Evolutionary conservation across 2,888 invertebrate genomes (phyloP).

Genomic region (Griposia aprilina): DNA sequence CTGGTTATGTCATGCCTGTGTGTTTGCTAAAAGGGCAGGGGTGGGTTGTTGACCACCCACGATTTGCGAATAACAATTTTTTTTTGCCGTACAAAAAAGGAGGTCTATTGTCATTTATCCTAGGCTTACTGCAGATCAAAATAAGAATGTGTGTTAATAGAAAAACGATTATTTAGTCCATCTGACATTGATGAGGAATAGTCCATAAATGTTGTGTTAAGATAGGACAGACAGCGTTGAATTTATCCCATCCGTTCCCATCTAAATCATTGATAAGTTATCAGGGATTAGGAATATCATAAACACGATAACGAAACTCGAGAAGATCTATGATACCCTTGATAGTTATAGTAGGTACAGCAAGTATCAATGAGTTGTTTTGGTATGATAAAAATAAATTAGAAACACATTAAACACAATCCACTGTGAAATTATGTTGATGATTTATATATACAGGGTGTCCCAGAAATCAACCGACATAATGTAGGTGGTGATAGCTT

Average conservation of each 20-base stretch:
- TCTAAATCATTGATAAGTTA: constrained; percentile 60
- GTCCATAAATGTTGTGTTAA: constrained; percentile 36
- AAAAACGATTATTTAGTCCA: constrained; percentile 4
- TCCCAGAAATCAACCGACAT: too few species aligned
- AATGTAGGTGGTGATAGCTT: too few species aligned
- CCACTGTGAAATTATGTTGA: not conserved
- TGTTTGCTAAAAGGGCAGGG: not conserved
- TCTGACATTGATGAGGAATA: constrained; percentile 25
- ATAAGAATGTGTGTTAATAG: not conserved
- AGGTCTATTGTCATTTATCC: too few species aligned
- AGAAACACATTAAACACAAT: not conserved
- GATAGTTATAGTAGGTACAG: constrained; percentile 7
- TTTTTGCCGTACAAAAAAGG: not conserved
- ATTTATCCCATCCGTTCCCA: constrained; percentile 46
- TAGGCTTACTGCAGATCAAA: not conserved
- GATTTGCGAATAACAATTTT: not conserved
- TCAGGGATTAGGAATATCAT: constrained; percentile 54
- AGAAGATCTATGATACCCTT: constrained; percentile 48
- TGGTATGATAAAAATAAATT: constrained; percentile 21
- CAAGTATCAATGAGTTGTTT: constrained; percentile 10
- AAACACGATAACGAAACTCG: constrained; percentile 45
- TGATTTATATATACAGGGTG: not conserved
- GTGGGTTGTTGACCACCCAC: constrained; percentile 13
- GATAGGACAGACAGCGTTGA: constrained; percentile 33
- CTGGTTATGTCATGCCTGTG: not conserved